Conservation (phyloP, 2,797 vertebrate genomes). For the Coracias cyanogaster region DNA sequence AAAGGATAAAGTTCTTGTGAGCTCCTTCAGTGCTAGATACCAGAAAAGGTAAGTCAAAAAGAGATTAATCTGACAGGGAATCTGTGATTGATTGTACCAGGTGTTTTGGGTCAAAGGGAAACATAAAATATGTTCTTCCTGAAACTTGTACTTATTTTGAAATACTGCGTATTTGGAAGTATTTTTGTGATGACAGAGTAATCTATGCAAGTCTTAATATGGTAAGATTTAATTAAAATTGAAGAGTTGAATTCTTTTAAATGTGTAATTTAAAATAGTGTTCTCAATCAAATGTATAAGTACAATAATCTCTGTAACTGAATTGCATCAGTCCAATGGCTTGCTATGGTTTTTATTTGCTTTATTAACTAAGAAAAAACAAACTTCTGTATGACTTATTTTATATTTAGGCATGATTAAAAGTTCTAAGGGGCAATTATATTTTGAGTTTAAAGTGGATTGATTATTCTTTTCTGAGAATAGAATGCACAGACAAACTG, state of each 20-base stretch:
- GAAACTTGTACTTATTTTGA: neutral
- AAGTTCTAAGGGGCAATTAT: conserved; percentile 7
- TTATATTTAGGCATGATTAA: conserved; percentile 8
- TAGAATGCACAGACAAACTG: neutral
- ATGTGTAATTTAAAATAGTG: neutral
- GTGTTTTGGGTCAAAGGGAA: neutral
- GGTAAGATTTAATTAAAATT: neutral
- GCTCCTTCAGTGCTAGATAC: neutral
- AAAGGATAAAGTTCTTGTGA: neutral
- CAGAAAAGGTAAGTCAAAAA: neutral
- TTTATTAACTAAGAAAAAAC: neutral
- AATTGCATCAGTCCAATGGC: neutral
- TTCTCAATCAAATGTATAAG: neutral
- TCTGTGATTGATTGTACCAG: neutral
- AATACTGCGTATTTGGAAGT: neutral
- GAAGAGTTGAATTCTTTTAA: neutral
- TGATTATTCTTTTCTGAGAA: neutral
- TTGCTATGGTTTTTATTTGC: conserved; percentile 3
- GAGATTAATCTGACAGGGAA: neutral
- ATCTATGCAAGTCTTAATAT: neutral
- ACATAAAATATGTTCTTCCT: neutral
- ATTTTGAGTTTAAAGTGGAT: conserved; percentile 30
- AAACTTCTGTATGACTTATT: neutral
- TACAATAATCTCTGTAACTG: neutral
- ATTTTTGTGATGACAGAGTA: neutral